Percentiles rank a stretch among this genome's conserved stretches.
phyloP scores from a whole-genome alignment of 2,797 vertebrate genomes.

The Natrix natrix region DNA sequence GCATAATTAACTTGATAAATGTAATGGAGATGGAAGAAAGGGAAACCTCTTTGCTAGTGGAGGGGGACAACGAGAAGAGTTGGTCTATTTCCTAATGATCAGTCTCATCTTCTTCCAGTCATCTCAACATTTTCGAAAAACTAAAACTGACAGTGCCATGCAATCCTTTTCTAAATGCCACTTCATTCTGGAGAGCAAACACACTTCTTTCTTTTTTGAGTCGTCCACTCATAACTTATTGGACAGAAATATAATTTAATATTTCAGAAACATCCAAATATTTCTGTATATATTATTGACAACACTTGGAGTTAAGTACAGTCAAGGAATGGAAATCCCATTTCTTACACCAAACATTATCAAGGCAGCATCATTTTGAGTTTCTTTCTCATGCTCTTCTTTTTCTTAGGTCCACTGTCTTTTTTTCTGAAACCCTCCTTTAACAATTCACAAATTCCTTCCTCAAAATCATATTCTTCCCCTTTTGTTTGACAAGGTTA shows the following conservation, averaged over 20 bases:
- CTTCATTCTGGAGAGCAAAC: not conserved
- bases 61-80: not conserved
- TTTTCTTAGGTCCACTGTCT: not conserved
- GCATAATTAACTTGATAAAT: constrained; percentile 11
- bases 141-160: not conserved
- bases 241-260: not conserved
- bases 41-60: not conserved
- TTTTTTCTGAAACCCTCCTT: not conserved
- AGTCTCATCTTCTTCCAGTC: not conserved
- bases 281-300: not conserved
- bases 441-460: not conserved
- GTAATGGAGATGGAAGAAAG: not conserved
- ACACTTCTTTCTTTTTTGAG: not conserved
- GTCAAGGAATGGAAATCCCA: not conserved
- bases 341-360: not conserved
- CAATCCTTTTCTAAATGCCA: not conserved
- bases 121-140: not conserved
- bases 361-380: not conserved
- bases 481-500: not conserved
- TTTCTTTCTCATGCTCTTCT: not conserved
- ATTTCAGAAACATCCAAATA: not conserved
- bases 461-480: not conserved
- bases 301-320: not conserved
- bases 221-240: not conserved
- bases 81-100: not conserved